Evolutionary conservation across 2,888 invertebrate genomes (phyloP).

Genomic region (Branchinecta sandiegonensis): DNA sequence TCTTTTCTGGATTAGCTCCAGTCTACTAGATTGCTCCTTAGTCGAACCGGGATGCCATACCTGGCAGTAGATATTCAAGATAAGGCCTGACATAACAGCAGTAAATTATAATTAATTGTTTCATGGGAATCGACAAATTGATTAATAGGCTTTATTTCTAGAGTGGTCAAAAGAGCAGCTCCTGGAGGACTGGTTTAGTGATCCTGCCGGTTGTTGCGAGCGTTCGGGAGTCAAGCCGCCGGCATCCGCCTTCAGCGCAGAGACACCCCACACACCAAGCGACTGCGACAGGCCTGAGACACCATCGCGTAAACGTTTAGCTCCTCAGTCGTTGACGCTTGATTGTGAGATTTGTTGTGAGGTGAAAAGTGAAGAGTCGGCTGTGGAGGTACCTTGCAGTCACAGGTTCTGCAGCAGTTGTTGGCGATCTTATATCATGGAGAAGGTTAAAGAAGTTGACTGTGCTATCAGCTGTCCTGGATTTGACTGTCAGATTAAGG

Average conservation of each 20-base stretch:
- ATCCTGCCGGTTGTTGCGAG: slow-evolving; percentile 48
- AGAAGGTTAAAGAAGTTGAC: slow-evolving; percentile 50
- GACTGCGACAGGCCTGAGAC: slow-evolving; percentile 33
- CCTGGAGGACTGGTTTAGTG: slow-evolving; percentile 51
- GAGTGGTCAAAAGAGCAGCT: slow-evolving; percentile 53
- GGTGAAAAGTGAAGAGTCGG: slow-evolving; percentile 38
- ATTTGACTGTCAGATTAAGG: slow-evolving; percentile 42
- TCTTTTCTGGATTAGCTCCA: too few species aligned
- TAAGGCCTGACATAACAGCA: too few species aligned
- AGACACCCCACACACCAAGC: background rate
- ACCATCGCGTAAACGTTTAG: slow-evolving; percentile 21
- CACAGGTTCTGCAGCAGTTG: slow-evolving; percentile 49
- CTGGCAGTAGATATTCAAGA: too few species aligned
- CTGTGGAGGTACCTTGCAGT: slow-evolving; percentile 44
- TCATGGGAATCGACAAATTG: too few species aligned
- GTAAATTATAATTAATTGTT: too few species aligned
- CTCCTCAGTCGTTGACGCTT: slow-evolving; percentile 25
- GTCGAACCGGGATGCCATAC: too few species aligned
- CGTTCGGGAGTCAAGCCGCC: slow-evolving; percentile 50
- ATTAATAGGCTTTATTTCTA: slow-evolving; percentile 30
- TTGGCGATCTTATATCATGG: slow-evolving; percentile 50
- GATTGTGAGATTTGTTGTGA: slow-evolving; percentile 48
- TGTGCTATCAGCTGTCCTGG: slow-evolving; percentile 51
- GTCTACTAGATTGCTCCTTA: too few species aligned
- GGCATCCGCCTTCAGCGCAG: slow-evolving; percentile 35